Base-by-base conservation (phyloP, 2,797 vertebrate genomes). In the Mormyrops attenuatus region DNA sequence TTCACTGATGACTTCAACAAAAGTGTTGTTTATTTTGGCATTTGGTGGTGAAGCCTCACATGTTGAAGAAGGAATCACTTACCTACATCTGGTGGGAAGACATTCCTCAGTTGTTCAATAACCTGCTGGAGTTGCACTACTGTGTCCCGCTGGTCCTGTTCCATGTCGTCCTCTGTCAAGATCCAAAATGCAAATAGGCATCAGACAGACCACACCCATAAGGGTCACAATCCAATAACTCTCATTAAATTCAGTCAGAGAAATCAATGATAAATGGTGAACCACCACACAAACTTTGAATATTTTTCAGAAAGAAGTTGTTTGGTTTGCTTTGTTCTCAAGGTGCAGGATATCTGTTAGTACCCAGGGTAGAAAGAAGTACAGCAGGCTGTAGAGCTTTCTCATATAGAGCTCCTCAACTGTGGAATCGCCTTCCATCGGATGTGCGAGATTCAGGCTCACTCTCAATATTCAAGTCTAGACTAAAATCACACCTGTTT, bases 91-190 rank as follows among this genome's bases (percentile, higher is more conserved):
- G 90, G 30, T 90, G 96, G 96, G 90, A 97, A 96, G 89, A 96
- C 95, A 13, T 95, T 96, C 80, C 94, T 94, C 90, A 97, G 94
- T 90, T 97, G 96, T 92, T 96, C 96, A 94, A 97, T 97, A 80
- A 97, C 96, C 89, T 97, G 96, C 89, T 97, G 96, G 91, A 97
- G 93, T 90, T 96, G 96, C 90, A 96, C 47, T 30, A 95, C 95
- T 90, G 97, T 95, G 22, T 96, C 95, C 88, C 94, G 94, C 44
- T 94, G 94, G 90, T 95, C 95, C 90, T 93, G 92, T 47, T 95
- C 95, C 63, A 22, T 55, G 77, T 95, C 91, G 47, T 95, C 95
- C 34, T 96, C 96, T 97, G 91, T 22, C 49, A 30, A 53, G 7
- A 88, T 41, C 47, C n/a, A 47, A 11, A 7, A 50, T 60, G 49